phyloP scores from a whole-genome alignment of 2,888 invertebrate genomes.

The Ectemnius cavifrons region DNA sequence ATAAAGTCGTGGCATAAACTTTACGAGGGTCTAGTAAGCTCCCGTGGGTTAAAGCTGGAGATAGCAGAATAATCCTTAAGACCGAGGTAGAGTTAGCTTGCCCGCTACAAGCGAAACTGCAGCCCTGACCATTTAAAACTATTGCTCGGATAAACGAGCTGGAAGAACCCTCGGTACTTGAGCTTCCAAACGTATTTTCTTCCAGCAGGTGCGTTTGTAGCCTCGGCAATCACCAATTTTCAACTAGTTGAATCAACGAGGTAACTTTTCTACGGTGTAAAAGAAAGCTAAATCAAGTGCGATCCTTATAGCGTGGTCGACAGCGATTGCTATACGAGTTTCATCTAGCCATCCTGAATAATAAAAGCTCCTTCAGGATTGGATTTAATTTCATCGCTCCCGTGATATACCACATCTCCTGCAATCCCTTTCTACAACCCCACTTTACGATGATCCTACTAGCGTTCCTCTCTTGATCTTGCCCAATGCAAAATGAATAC shows the following conservation, averaged over 20 bases:
- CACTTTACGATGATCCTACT: not conserved
- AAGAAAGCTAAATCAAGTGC: no score
- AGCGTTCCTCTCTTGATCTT: not conserved
- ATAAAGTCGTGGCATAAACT: constrained; percentile 40
- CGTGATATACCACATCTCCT: not conserved
- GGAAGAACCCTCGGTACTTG: no score
- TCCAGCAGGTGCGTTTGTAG: no score
- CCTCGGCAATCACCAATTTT: no score
- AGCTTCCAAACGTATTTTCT: no score
- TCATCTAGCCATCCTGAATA: constrained; percentile 18
- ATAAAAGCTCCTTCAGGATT: constrained; percentile 5
- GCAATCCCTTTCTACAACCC: not conserved
- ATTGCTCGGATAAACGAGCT: not conserved
- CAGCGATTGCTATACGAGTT: not conserved
- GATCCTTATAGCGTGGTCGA: no score
- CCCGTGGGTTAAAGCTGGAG: constrained; percentile 28
- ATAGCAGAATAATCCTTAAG: constrained; percentile 11
- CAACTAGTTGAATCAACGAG: no score
- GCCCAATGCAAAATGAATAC: constrained; percentile 12
- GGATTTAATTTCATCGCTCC: constrained; percentile 14
- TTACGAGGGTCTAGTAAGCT: constrained; percentile 45
- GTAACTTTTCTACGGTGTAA: no score
- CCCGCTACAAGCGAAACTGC: not conserved
- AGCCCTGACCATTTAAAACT: not conserved
- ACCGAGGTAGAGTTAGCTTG: not conserved